Base-by-base conservation (phyloP, 2,888 invertebrate genomes). In the Drosophila dives region DNA sequence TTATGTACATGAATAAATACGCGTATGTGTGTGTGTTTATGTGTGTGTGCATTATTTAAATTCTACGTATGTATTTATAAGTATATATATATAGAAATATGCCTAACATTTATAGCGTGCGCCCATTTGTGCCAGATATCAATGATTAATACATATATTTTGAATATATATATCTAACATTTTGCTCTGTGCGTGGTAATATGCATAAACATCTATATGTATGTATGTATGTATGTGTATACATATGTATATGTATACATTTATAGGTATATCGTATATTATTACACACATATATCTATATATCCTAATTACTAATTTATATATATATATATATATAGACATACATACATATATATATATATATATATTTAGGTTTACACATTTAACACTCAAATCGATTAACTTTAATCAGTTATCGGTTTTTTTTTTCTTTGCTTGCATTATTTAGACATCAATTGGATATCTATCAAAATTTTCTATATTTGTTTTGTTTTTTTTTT, bases 1-100 rank as follows among this genome's bases (percentile, higher is more conserved):
- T 63, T 71, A 85, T 84, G 59, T 84, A 85, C 84, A 85, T 75
- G 81, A 85, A 84, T 85, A 82, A 80, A 81, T 87, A 75, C 81
- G 63, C 63, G 32, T 64, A 3, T 56, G 26, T 55, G 62, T 72
- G 45, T 55, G 29, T 72, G 38, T 34, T 17, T 51, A 26, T 81
- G 65, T 70, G 11, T 81, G 17, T 58, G 45, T 45, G 64, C 29
- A 33, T 34, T 29, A 40, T 40, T 40, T 65, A 6, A 59, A 10
- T 12, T 62, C 34, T 42, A 23, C 36, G 36, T 54, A 32, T 64
- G 29, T 72, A 34, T 38, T 34, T 51, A 42, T 60, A 26, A 59
- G 48, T 61, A 62, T 69, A 62, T 65, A 48, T 72, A 60, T 36
- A 33, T 54, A 48, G 59, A 23, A 54, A 34, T 68, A 66, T 65